Conservation (phyloP, 2,113 vertebrate species). For the Bostrychus sinensis region DNA sequence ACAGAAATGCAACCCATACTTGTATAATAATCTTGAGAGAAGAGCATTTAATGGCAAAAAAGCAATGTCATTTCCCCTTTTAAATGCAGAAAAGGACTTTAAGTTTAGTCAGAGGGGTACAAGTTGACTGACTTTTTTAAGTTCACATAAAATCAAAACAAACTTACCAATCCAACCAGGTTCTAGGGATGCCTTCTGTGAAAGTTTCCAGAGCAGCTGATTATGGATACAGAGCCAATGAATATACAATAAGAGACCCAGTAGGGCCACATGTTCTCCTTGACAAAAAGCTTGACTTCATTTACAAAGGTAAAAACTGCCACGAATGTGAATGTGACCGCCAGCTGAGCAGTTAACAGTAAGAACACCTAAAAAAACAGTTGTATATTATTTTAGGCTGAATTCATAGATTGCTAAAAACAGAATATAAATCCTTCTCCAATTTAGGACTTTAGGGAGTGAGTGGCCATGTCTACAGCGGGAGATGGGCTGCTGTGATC, state of each 20-base stretch:
- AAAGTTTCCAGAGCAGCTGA: conserved; percentile 93
- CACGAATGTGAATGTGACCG: conserved; percentile 89
- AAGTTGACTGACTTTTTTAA: no score
- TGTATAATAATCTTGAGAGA: no score
- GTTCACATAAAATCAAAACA: no score
- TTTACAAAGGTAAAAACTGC: conserved; percentile 88
- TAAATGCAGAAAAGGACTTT: no score
- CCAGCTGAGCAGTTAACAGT: conserved; percentile 89
- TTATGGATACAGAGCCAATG: conserved; percentile 86
- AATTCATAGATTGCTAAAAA: no score
- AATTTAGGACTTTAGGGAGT: no score
- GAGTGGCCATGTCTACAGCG: no score
- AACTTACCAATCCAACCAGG: conserved; percentile 86
- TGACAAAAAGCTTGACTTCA: conserved; percentile 82
- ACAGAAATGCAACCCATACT: background rate
- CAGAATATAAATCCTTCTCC: no score
- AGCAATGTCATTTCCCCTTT: background rate
- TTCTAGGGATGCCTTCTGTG: conserved; percentile 94
- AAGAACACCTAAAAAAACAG: conserved; percentile 85
- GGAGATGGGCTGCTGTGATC: no score
- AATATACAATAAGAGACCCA: conserved; percentile 89
- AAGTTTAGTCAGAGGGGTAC: no score
- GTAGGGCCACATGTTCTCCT: conserved; percentile 86
- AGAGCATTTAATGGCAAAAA: no score
- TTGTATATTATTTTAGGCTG: background rate